These are phyloP conservation scores for Octodonta nipae DNA, from an alignment of 2,888 invertebrate species.

Conservation along the genomic window DNA sequence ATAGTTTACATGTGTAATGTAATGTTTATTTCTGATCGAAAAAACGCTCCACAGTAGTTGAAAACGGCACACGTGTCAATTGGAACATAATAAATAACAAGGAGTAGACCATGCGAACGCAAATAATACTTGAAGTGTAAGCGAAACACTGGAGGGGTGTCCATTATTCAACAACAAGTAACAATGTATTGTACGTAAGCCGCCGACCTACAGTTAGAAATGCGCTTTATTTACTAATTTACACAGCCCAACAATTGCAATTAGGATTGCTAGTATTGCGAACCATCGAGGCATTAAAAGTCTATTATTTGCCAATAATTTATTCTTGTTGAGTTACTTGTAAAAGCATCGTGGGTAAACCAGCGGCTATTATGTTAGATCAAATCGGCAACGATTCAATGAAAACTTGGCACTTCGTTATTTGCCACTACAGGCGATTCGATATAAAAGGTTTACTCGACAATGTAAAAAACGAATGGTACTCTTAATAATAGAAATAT, in stretches of 20 bases:
- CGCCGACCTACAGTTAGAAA: constrained; percentile 30
- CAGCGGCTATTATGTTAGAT: neutral
- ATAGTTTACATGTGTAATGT: no score
- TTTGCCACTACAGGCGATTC: no score
- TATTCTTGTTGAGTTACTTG: constrained; percentile 8
- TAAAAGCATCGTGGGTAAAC: constrained; percentile 1
- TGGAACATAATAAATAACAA: neutral
- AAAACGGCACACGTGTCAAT: constrained; percentile 2
- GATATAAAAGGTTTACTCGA: no score
- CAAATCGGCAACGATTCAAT: no score
- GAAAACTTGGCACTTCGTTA: no score
- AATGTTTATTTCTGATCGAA: no score
- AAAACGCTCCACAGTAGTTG: neutral
- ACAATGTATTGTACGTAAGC: constrained; percentile 26
- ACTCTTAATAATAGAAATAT: no score
- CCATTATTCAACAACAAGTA: constrained; percentile 24
- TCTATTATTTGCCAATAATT: constrained; percentile 16
- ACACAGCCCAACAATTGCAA: constrained; percentile 36
- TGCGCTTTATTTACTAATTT: constrained; percentile 36
- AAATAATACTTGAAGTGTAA: constrained; percentile 29
- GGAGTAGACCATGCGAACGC: constrained; percentile 6
- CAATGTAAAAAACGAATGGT: no score
- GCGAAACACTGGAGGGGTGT: constrained; percentile 30
- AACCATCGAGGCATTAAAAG: constrained; percentile 25
- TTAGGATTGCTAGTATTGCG: constrained; percentile 32